Evolutionary conservation across 2,113 vertebrate genomes (phyloP), one percentile per base, ranked within the genome.

Genomic region (Neotoma lepida): DNA sequence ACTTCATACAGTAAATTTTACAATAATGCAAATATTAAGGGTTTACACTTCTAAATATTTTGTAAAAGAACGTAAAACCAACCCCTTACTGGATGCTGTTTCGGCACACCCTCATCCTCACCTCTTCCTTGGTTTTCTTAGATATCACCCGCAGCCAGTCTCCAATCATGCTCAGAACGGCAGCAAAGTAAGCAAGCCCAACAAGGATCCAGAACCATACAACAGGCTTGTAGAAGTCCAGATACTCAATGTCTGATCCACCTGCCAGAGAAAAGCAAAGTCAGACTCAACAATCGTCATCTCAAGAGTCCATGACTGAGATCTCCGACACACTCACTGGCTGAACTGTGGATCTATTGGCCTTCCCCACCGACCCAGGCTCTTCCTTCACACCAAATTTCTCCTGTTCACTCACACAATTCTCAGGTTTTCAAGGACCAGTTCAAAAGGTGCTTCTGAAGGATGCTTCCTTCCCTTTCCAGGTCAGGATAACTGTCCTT

Each of bases 131-230:
- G 6, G 99, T 99, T 98, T 99, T 99, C 98, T 99, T 99, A 39
- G 99, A 99, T 96, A 99, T 99, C 93, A 99, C 99, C 64, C 99
- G 98, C 94, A 99, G 98, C 99, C 99, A 99, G 97, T 99, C 99
- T 95, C 99, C 99, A 73, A 99, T 99, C 99, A 99, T 99, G 95
- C 99, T 99, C 96, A 99, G 99, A 80, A 99, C 99, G 63, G 99
- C 99, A 4, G 99, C 99, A 91, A 99, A 99, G 97, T 99, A 99
- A 0, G 99, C 99, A 74, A 99, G 98, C 0, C 99, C 99, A 41
- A 99, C 99, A n/a, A 99, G 98, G 97, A 99, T 99, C 99, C 99
- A 99, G 95, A 99, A 99, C 99, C 99, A 99, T 81, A 99, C 99
- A 44, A 99, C 99, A 0, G 99, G 99, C 94, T 99, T 99, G 94